phyloP scores from a whole-genome alignment of 2,113 vertebrate genomes.

The Gymnarchus niloticus region DNA sequence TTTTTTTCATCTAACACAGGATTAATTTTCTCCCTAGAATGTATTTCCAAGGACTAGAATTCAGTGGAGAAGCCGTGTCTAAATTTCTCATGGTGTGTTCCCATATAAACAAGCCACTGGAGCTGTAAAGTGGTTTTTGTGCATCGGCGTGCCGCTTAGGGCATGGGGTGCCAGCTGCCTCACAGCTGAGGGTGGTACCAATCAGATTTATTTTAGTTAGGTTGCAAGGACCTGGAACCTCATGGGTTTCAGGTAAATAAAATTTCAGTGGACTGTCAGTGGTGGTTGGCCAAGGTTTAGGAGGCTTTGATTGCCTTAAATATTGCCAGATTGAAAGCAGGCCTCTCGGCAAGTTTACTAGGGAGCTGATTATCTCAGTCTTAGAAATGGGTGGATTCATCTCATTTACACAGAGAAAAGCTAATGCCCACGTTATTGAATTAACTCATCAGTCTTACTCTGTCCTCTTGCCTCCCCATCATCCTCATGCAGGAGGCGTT shows the following conservation, averaged over 20 bases:
- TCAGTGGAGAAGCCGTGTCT: not conserved
- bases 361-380: conserved; percentile 18
- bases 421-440: not conserved
- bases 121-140: conserved; percentile 19
- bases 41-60: conserved; percentile 20
- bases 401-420: not conserved
- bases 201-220: conserved; percentile 45
- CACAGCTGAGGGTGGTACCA: conserved; percentile 31
- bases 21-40: conserved; percentile 20
- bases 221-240: conserved; percentile 36
- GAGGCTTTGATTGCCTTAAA: conserved; percentile 34
- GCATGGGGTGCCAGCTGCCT: conserved; percentile 4
- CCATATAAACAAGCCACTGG: conserved; percentile 16
- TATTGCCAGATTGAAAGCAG: conserved; percentile 34
- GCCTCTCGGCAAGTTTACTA: conserved; percentile 25
- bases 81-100: conserved; percentile 18
- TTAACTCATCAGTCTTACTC: too few species aligned
- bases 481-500: conserved; percentile 69
- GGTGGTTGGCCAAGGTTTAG: conserved; percentile 25
- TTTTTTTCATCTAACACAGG: conserved; percentile 21
- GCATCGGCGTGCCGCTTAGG: not conserved
- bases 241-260: conserved; percentile 34
- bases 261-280: conserved; percentile 31
- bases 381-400: not conserved
- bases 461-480: not conserved